Evolutionary conservation across 2,888 invertebrate genomes (phyloP).

Genomic region (Spilosoma lubricipeda): DNA sequence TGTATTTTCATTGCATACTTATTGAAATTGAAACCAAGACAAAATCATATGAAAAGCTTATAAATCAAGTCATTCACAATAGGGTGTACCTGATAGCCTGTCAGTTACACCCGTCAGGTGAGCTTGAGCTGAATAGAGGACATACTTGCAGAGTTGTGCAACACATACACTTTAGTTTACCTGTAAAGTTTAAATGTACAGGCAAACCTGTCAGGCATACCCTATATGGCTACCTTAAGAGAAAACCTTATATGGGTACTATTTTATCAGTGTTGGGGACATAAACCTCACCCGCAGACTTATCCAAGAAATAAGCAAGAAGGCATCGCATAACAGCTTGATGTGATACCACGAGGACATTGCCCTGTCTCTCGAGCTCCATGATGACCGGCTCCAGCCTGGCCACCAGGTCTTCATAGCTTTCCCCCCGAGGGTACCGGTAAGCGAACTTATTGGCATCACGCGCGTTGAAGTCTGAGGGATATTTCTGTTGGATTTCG

Average conservation of each 20-base stretch:
- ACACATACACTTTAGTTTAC: too few relatives aligned
- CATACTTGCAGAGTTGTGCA: too few relatives aligned
- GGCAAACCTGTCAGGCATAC: too few relatives aligned
- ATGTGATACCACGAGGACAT: conserved; percentile 98
- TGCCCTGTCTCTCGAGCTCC: conserved; percentile 99
- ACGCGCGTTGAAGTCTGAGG: conserved; percentile 97
- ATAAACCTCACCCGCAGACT: conserved; percentile 90
- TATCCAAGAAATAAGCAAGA: conserved; percentile 98
- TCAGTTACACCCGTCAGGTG: too few relatives aligned
- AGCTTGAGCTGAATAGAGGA: too few relatives aligned
- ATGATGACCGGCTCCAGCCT: conserved; percentile 99
- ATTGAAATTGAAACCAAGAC: too few relatives aligned
- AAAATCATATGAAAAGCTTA: too few relatives aligned
- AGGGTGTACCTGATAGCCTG: too few relatives aligned
- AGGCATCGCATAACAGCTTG: conserved; percentile 98
- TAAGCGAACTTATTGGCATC: conserved; percentile 99
- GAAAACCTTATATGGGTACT: neutral
- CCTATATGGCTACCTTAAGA: too few relatives aligned
- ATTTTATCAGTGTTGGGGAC: neutral
- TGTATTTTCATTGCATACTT: too few relatives aligned
- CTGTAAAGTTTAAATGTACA: too few relatives aligned
- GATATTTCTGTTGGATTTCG: conserved; percentile 97
- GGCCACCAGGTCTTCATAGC: conserved; percentile 99
- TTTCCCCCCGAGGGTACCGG: conserved; percentile 94
- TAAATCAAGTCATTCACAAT: too few relatives aligned